Evolutionary conservation across 2,888 invertebrate species (phyloP), one percentile per base, ranked within the genome.

Genomic region (Agelastica alni): DNA sequence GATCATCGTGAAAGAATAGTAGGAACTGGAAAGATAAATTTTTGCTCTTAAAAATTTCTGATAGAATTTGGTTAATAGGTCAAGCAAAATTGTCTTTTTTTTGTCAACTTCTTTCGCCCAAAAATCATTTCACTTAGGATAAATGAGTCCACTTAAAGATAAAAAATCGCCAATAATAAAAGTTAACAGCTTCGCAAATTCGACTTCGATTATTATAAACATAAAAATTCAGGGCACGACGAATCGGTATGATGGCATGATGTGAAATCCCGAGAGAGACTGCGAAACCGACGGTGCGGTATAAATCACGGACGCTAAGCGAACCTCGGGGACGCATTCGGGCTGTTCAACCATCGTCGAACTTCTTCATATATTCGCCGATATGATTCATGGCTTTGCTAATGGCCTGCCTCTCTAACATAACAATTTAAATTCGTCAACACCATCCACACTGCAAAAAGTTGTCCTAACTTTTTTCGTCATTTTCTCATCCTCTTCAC

Each of bases 271-370:
- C 57, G 22, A 49, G 52, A 46, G 58, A 41, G 41, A 43, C 47
- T 31, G 48, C 22, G 53, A 51, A 53, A 47, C 53, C 58, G 56
- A 56, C 57, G 60, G 28, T 30, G 56, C 59, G 45, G 61, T 51
- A 67, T 69, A 66, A 69, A 70, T 69, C 66, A 67, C 61, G 59
- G 65, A 60, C 62, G 64, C 65, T 70, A 68, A 72, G 69, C 68
- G 69, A 63, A 60, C 70, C 70, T 63, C 32, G 56, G 66, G 71
- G 70, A 68, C 64, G 60, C 69, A 69, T 71, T 69, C 67, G 65
- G 57, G 52, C 53, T 51, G 39, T 57, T 57, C 57, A 46, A 43
- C 51, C 47, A 34, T 32, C 51, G 54, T 48, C 54, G 41, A 52
- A 54, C 49, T 41, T 41, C 41, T 41, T 49, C 49, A 42, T 42